Base-by-base conservation (phyloP, 2,113 vertebrate species). In the Recurvirostra avosetta region DNA sequence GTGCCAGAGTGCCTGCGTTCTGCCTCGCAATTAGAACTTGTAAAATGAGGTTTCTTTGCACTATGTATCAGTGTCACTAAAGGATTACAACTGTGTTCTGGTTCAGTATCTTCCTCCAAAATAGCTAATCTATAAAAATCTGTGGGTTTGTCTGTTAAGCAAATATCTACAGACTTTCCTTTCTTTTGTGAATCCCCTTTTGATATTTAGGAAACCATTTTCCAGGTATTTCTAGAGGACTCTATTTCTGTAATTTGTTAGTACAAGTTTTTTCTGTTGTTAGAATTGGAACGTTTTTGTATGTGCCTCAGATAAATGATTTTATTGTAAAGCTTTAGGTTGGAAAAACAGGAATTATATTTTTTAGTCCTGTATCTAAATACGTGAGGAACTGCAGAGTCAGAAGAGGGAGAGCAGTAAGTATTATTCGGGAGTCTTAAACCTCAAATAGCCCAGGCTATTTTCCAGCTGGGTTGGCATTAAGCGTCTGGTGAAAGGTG, bases 401-500 rank as follows among this genome's bases (percentile, higher is more conserved):
- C 7, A n/a, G 34, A 43, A 62, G 43, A 36, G 29, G 14, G 19
- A 58, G 47, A 59, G 56, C 22, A 34, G 10, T 9, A 27, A 30
- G 18, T 30, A 12, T 66, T 36, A n/a, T 67, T 34, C 88, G 25
- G 52, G 58, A 68, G 27, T 62, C 20, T 52, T 22, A 68, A 76
- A 58, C 22, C 36, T 87, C 72, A 30, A 16, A 12, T 34, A 67
- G 68, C 23, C n/a, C 61, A 29, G 50, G 50, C 55, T 90, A 40
- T 85, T 87, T 88, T 94, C 81, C 74, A 65, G 43, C 59, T 62
- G 88, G 52, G 55, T 43, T 86, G 91, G 58, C 76, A 77, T 90
- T 65, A 85, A 62, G 50, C 34, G 50, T 41, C 41, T 68, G 45
- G 47, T 78, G 85, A 86, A 87, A 90, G 78, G 80, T 84, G 86